Percentiles rank a stretch among this genome's conserved stretches.
phyloP scores from a whole-genome alignment of 2,113 vertebrate genomes.

The Tenrec ecaudatus region DNA sequence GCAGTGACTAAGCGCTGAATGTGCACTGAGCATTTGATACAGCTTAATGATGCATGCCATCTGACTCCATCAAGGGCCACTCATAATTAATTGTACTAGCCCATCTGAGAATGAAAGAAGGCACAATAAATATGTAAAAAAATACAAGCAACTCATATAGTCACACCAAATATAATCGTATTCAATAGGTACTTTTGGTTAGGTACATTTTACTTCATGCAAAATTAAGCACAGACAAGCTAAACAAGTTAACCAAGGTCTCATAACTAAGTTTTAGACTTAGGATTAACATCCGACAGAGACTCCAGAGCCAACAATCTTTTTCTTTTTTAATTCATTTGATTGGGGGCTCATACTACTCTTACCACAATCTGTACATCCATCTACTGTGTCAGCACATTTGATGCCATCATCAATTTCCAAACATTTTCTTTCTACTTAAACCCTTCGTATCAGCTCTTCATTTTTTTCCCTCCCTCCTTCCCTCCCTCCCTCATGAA shows the following conservation, averaged over 20 bases:
- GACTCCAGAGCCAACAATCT: not conserved
- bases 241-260: not conserved
- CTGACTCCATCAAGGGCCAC: conserved; percentile 25
- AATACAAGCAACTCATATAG: not conserved
- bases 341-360: too few relatives aligned
- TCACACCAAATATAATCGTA: not conserved
- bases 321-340: too few relatives aligned
- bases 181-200: not conserved
- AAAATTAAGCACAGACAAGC: not conserved
- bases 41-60: not conserved
- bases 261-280: not conserved
- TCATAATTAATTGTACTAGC: not conserved
- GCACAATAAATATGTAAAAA: not conserved
- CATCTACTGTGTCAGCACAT: too few relatives aligned
- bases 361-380: too few relatives aligned
- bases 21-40: not conserved
- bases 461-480: too few relatives aligned
- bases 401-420: too few relatives aligned
- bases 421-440: too few relatives aligned
- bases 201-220: not conserved
- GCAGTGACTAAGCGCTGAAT: not conserved
- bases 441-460: too few relatives aligned
- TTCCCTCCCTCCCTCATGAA: too few relatives aligned
- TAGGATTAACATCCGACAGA: not conserved
- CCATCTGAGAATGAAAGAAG: not conserved